These are phyloP conservation scores for Grus americana DNA, from an alignment of 2,113 vertebrate species.

Conservation along the genomic window DNA sequence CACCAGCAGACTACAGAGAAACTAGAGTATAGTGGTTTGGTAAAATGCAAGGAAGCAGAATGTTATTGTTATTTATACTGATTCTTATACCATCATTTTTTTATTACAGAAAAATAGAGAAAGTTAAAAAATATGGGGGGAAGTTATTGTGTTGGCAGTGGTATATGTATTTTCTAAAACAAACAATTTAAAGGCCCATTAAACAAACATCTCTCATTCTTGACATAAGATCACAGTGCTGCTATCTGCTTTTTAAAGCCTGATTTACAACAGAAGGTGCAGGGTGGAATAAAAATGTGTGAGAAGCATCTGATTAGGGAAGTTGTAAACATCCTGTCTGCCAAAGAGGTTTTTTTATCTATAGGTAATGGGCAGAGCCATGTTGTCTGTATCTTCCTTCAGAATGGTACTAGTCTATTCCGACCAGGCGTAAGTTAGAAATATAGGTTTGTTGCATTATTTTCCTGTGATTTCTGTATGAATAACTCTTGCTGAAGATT, in stretches of 20 bases:
- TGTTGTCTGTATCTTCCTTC: neutral
- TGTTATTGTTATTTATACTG: neutral
- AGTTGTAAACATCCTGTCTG: neutral
- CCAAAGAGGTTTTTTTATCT: neutral
- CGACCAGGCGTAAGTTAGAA: neutral
- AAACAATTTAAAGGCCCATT: slow-evolving; percentile 63
- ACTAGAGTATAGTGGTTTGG: neutral
- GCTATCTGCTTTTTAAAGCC: slow-evolving; percentile 52
- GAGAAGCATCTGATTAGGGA: slow-evolving; percentile 7
- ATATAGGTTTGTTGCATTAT: neutral
- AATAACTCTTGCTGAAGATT: neutral
- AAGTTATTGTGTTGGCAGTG: slow-evolving; percentile 12
- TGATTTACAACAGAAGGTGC: slow-evolving; percentile 52
- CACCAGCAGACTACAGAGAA: neutral
- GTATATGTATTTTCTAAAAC: slow-evolving; percentile 15
- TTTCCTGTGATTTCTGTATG: neutral
- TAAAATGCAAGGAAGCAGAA: neutral
- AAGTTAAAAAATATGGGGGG: slow-evolving; percentile 14
- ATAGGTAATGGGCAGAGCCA: neutral
- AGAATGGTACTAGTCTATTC: neutral
- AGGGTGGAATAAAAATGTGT: slow-evolving; percentile 26
- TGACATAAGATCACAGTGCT: slow-evolving; percentile 38
- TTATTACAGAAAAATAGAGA: neutral
- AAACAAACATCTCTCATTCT: slow-evolving; percentile 56
- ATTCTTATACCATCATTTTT: neutral